phyloP scores from a whole-genome alignment of 1,140 invertebrate genomes.

The Samia ricini region DNA sequence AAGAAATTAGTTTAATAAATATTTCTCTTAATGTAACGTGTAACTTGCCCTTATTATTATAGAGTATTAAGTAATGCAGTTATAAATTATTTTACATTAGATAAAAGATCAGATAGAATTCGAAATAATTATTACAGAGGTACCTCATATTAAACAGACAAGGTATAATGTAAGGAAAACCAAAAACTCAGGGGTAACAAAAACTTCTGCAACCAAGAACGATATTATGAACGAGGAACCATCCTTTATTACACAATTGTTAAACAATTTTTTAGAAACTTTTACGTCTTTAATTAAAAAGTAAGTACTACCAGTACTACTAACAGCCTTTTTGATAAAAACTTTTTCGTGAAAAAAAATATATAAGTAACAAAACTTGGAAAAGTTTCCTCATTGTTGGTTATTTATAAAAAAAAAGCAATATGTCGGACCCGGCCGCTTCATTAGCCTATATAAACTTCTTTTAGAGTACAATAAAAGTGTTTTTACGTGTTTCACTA shows the following conservation, averaged over 20 bases:
- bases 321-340: background rate
- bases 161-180: no score
- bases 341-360: background rate
- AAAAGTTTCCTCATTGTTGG: slow-evolving; percentile 10
- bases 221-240: background rate
- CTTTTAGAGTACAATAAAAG: slow-evolving; percentile 65
- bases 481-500: slow-evolving; percentile 40
- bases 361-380: background rate
- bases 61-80: no score
- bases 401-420: slow-evolving; percentile 33
- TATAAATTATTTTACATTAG: no score
- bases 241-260: background rate
- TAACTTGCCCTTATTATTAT: no score
- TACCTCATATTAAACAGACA: no score
- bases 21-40: no score
- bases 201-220: background rate
- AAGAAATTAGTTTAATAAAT: no score
- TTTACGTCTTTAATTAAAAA: background rate
- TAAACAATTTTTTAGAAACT: background rate
- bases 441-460: slow-evolving; percentile 50
- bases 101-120: no score
- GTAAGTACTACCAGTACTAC: background rate
- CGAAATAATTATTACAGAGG: no score
- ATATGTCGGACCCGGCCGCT: slow-evolving; percentile 29
- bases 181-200: background rate